Base-by-base conservation (phyloP, 2,113 vertebrate genomes). In the Taurulus bubalis region DNA sequence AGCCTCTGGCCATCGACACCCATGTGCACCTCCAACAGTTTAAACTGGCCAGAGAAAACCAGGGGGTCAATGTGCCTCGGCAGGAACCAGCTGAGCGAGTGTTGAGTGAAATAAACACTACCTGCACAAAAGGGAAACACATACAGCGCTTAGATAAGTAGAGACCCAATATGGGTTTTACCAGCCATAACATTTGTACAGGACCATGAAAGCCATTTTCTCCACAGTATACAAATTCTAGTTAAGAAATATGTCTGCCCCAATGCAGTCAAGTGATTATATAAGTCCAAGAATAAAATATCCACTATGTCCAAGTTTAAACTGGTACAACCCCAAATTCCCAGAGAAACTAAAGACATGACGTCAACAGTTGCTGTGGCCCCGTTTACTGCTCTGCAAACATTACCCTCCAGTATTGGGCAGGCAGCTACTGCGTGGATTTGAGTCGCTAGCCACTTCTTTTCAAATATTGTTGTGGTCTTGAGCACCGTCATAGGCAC, bases 51-150 rank as follows among this genome's bases (percentile, higher is more conserved):
- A 0, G 85, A 79, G 34, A 91, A 92, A 76, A 92, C 26, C 16
- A 96, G 89, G 0, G 91, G 92, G 51, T 88, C 88, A 12, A 95
- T 83, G n/a, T 82, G 81, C 40, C 85, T 88, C 6, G 96, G 96
- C 62, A 97, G 83, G 70, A 82, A 94, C 97, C 97, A 97, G 63
- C 59, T 95, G 86, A 97, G 96, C 0, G 73, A 79, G 36, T 92
- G 69, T 16, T 87, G 60, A 0, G 58, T 67, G 22, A 95, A 95
- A 45, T 65, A 83, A 18, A 96, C 87, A 0, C 94, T 94, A 74
- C 94, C 96, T 98, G 78, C 16, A 40, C 16, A 67, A 1, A 16
- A 51, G 38, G 30, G 0, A 0, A 34, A 40, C 8, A 47, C 8
- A 56, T 18, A 68, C n/a, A 45, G 36, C 26, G 53, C 4, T 71